phyloP scores from a whole-genome alignment of 2,888 invertebrate genomes.

The Stenolophus ochropezus region DNA sequence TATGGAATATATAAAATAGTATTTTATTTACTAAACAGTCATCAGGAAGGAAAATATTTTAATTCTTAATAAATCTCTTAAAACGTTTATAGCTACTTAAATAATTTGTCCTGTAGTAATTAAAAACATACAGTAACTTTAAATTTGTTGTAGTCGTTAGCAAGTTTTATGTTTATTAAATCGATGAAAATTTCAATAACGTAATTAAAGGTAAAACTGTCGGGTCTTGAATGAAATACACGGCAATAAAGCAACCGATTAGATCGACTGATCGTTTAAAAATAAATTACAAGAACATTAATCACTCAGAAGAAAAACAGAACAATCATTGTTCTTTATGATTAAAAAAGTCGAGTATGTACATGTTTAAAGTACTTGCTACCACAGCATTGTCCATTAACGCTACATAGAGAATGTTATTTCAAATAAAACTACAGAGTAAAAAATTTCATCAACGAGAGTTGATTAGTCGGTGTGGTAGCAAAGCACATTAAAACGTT shows the following conservation, averaged over 20 bases:
- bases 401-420: constrained; percentile 12
- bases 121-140: background rate
- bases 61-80: no score
- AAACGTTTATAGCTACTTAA: background rate
- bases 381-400: background rate
- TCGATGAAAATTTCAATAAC: background rate
- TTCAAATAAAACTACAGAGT: constrained; percentile 25
- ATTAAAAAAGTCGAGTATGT: constrained; percentile 16
- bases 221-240: background rate
- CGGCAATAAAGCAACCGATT: constrained; percentile 13
- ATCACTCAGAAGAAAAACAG: constrained; percentile 26
- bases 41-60: no score
- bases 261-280: constrained; percentile 24
- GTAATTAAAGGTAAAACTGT: background rate
- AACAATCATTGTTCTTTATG: constrained; percentile 32
- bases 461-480: constrained; percentile 8
- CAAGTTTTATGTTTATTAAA: background rate
- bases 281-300: constrained; percentile 29
- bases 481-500: no score
- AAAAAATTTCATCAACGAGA: constrained; percentile 12
- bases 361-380: constrained; percentile 9
- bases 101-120: background rate
- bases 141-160: background rate
- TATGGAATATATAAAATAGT: no score
- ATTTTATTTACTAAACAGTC: no score